Evolutionary conservation across 1,140 invertebrate genomes (phyloP).

Genomic region (Drosophila pectinifera): DNA sequence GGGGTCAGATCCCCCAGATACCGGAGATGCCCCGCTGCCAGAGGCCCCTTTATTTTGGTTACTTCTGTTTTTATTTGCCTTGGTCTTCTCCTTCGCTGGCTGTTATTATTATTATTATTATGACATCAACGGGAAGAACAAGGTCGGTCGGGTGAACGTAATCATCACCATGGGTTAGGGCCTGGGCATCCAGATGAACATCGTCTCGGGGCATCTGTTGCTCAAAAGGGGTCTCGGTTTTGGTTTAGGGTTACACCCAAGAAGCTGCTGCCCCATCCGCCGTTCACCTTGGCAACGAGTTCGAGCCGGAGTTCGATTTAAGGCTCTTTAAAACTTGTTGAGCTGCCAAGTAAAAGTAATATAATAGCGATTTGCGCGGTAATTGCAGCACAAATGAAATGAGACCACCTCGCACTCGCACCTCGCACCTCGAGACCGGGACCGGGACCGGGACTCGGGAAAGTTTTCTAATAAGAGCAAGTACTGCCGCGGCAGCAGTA

Average conservation of each 20-base stretch:
- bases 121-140: constrained; percentile 56
- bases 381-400: constrained; percentile 42
- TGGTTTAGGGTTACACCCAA: constrained; percentile 16
- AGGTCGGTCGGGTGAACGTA: constrained; percentile 17
- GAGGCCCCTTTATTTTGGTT: constrained; percentile 55
- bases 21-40: constrained; percentile 30
- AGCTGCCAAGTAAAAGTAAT: constrained; percentile 43
- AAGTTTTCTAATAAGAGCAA: constrained; percentile 47
- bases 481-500: constrained; percentile 18
- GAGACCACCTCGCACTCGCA: background rate
- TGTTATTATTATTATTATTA: constrained; percentile 61
- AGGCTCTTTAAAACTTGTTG: constrained; percentile 61
- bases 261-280: no score
- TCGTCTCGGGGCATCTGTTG: constrained; percentile 58
- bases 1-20: constrained; percentile 19
- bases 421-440: no score
- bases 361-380: constrained; percentile 49
- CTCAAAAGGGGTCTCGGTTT: constrained; percentile 45
- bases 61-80: constrained; percentile 65
- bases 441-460: no score
- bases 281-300: constrained; percentile 42
- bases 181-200: constrained; percentile 18
- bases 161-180: constrained; percentile 32
- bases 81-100: constrained; percentile 16
- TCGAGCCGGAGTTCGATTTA: constrained; percentile 35